Percentiles rank a stretch among this genome's conserved stretches.
phyloP scores from a whole-genome alignment of 2,888 invertebrate species.

The Dicyrtoma fusca region DNA sequence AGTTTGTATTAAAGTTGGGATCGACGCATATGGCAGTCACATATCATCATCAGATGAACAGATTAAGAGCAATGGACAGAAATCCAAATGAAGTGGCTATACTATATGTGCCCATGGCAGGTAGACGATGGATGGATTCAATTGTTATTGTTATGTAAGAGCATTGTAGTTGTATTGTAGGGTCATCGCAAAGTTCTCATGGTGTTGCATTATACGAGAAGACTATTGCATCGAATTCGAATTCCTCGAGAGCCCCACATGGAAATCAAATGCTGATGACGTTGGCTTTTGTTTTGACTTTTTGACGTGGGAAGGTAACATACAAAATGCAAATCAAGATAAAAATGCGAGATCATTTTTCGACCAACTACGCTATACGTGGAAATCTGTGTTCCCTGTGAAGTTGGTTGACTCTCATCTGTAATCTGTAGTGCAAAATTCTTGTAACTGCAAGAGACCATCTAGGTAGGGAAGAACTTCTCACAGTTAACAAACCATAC shows the following conservation, averaged over 20 bases:
- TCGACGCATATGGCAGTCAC: not conserved
- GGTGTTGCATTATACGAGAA: not conserved
- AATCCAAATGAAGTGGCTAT: no score
- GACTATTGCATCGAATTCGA: no score
- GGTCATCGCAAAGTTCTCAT: constrained; percentile 22
- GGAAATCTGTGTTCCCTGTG: no score
- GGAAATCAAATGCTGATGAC: not conserved
- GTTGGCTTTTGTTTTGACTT: not conserved
- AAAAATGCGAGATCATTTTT: no score
- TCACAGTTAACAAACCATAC: not conserved
- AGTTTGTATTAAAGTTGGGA: constrained; percentile 37
- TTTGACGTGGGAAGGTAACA: not conserved
- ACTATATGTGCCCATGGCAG: no score
- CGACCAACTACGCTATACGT: no score
- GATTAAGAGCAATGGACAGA: not conserved
- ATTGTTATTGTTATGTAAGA: not conserved
- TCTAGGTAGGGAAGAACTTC: no score
- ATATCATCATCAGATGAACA: not conserved
- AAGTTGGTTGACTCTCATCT: no score
- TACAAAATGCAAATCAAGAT: not conserved
- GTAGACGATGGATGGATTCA: not conserved
- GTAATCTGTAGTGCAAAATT: no score
- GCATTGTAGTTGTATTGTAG: constrained; percentile 3
- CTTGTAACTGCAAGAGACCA: no score
- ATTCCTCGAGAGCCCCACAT: not conserved